Base-by-base conservation (phyloP, 2,888 invertebrate genomes). In the Agrotis segetum region DNA sequence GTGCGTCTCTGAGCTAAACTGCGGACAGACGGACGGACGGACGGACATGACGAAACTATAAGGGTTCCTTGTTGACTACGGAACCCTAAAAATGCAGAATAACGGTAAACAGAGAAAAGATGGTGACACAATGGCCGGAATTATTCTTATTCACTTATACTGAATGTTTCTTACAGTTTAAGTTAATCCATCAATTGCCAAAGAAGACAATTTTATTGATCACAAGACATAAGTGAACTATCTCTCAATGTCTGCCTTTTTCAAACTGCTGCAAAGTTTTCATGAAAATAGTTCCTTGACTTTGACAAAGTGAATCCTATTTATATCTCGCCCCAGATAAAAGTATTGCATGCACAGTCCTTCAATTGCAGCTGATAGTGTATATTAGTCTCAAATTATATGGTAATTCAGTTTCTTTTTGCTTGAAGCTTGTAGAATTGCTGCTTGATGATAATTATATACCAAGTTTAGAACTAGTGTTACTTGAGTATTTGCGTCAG, bases 401-500 rank as follows among this genome's bases (percentile, higher is more conserved):
- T 11, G 3, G 13, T 29, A 7, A 59, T 76, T 29, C 13, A 53
- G 29, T 68, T 49, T 49, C n/a, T n/a, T 40, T 3, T 40, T 21
- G 19, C 14, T 47, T 21, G 6, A 6, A 1, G 19, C 19, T 50
- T 56, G 24, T 19, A 52, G 21, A 46, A 53, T 34, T 34, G n/a
- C 6, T 16, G 11, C 16, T 2, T 50, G 34, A 60, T 68, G 11
- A 34, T 67, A 17, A 19, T 34, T n/a, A 34, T 34, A 7, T 6
- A 34, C 2, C 17, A 16, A 29, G 21, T 4, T 16, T 55, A 44
- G 59, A 44, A 34, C 40, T 60, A 46, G 14, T 16, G 13, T 1
- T 46, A 2, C 9, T 50, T 21, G 21, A 13, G 40, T 67, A 58
- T 58, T 50, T 67, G 24, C 34, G 19, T 72, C 76, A 67, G 16